These are phyloP conservation scores for Vannuccia rotundouncinata DNA, from an alignment of 2,888 invertebrate genomes.

Conservation along the genomic window DNA sequence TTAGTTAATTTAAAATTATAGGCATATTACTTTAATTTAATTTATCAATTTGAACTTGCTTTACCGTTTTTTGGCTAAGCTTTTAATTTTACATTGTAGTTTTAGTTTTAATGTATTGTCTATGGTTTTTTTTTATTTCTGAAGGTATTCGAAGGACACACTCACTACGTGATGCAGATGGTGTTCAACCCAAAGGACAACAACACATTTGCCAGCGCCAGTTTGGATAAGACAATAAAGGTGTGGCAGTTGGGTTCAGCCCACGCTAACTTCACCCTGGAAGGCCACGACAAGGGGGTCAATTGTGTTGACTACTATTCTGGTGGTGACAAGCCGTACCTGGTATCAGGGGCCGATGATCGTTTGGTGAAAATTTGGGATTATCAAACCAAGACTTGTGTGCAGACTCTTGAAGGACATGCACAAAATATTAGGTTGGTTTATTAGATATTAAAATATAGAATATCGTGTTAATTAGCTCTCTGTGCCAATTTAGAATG, in stretches of 20 bases:
- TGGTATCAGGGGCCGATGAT: conserved; percentile 98
- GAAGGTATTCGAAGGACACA: conserved; percentile 91
- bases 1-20: not conserved
- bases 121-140: no score
- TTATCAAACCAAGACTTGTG: conserved; percentile 94
- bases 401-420: conserved; percentile 93
- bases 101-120: no score
- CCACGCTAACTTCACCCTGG: conserved; percentile 93
- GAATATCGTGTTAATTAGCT: no score
- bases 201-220: conserved; percentile 98
- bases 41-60: not conserved
- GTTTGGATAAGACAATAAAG: conserved; percentile 82
- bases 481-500: not conserved
- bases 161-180: conserved; percentile 99
- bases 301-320: conserved; percentile 99
- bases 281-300: conserved; percentile 94
- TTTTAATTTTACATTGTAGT: no score
- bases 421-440: conserved; percentile 73
- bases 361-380: conserved; percentile 97
- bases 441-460: no score
- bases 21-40: not conserved
- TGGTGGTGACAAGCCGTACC: conserved; percentile 95
- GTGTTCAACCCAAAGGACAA: conserved; percentile 99
- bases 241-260: conserved; percentile 96
- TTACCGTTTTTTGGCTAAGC: no score